Conservation (phyloP, 2,888 invertebrate species). For the Epirrita christyi region DNA sequence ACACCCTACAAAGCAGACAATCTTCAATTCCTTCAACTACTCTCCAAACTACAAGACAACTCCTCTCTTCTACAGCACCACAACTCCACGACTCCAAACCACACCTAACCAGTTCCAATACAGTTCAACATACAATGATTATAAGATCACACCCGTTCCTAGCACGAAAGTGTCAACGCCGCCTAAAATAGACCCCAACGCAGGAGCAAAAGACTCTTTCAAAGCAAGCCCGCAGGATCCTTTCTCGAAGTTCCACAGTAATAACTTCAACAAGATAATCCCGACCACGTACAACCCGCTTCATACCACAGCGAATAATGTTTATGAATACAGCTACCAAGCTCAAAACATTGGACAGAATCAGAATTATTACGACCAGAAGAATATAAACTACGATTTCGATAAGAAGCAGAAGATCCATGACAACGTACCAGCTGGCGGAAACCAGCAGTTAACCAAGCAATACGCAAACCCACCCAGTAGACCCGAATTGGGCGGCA, state of each 20-base stretch:
- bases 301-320: conserved; percentile 61
- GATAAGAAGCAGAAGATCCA: conserved; percentile 67
- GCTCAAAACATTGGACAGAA: conserved; percentile 66
- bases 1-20: conserved; percentile 70
- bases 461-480: conserved; percentile 60
- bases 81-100: conserved; percentile 67
- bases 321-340: conserved; percentile 61
- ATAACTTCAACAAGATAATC: conserved; percentile 62
- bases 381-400: conserved; percentile 50
- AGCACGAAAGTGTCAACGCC: conserved; percentile 65
- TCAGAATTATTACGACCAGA: conserved; percentile 55
- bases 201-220: conserved; percentile 61
- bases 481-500: conserved; percentile 49
- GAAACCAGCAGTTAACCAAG: conserved; percentile 64
- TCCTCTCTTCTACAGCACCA: conserved; percentile 59
- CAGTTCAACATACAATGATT: conserved; percentile 66
- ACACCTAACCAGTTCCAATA: conserved; percentile 67
- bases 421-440: conserved; percentile 66
- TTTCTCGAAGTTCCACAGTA: conserved; percentile 59
- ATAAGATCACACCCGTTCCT: conserved; percentile 78
- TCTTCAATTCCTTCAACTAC: conserved; percentile 72
- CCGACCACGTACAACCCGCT: conserved; percentile 74
- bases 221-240: conserved; percentile 80
- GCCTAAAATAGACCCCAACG: conserved; percentile 71
- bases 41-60: conserved; percentile 69